Evolutionary conservation across 2,797 vertebrate species (phyloP).

Genomic region (Austrolebias charrua): DNA sequence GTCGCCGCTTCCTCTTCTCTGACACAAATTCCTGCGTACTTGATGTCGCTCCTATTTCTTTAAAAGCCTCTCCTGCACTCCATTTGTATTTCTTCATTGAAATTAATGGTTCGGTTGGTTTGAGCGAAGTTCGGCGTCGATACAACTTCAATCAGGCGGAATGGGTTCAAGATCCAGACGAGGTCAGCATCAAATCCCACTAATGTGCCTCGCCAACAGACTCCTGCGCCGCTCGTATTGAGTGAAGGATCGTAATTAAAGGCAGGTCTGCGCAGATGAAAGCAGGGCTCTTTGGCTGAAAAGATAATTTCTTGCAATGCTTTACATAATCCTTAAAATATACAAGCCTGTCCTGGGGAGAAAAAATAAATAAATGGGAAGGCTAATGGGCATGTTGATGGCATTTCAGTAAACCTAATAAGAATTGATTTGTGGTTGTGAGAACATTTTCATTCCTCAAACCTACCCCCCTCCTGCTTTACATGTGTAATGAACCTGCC

Average conservation of each 20-base stretch:
- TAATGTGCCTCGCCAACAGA: constrained; percentile 51
- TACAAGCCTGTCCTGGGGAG: constrained; percentile 49
- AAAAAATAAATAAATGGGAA: constrained; percentile 64
- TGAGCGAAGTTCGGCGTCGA: constrained; percentile 55
- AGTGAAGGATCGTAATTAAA: constrained; percentile 75
- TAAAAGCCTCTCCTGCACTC: constrained; percentile 14
- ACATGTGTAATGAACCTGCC: constrained; percentile 76
- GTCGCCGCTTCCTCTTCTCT: constrained; percentile 10
- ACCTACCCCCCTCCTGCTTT: constrained; percentile 53
- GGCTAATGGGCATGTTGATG: constrained; percentile 76
- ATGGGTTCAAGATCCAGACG: constrained; percentile 49
- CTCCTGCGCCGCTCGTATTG: constrained; percentile 45
- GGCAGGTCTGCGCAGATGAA: constrained; percentile 69
- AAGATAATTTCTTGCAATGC: constrained; percentile 71
- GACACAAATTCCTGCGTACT: constrained; percentile 39
- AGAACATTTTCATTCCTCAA: constrained; percentile 59
- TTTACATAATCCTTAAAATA: constrained; percentile 77
- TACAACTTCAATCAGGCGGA: constrained; percentile 56
- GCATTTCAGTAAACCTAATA: constrained; percentile 69
- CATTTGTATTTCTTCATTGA: constrained; percentile 16
- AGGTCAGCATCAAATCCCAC: constrained; percentile 59
- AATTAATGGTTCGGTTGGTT: constrained; percentile 52
- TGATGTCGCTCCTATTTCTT: constrained; percentile 34
- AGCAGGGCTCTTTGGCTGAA: constrained; percentile 67
- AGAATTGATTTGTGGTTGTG: constrained; percentile 68